Evolutionary conservation across 2,113 vertebrate species (phyloP).

Genomic region (Calidris pugnax): DNA sequence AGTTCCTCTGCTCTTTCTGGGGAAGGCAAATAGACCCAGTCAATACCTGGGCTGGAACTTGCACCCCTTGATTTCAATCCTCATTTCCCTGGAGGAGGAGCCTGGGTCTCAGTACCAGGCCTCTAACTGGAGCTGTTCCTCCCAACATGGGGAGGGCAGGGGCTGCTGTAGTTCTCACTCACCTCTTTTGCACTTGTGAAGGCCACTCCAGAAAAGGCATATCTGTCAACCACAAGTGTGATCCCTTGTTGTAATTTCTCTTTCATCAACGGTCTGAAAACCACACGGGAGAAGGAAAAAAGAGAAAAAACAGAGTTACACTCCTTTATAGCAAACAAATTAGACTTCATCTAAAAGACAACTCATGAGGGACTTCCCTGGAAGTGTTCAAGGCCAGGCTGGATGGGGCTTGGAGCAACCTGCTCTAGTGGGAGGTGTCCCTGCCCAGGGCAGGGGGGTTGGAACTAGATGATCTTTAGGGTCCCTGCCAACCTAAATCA

Average conservation of each 20-base stretch:
- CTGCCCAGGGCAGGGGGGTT: too few species aligned
- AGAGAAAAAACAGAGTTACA: neutral
- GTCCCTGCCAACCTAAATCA: too few species aligned
- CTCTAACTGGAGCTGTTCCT: neutral
- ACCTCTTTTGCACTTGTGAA: slow-evolving; percentile 94
- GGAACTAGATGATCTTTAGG: too few species aligned
- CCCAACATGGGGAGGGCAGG: neutral
- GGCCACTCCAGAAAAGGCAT: slow-evolving; percentile 94
- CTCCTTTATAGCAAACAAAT: neutral
- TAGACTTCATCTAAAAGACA: neutral
- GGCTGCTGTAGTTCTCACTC: slow-evolving; percentile 40
- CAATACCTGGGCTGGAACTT: neutral
- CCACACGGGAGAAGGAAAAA: neutral
- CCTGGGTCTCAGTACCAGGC: rapidly evolving
- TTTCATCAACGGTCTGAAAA: slow-evolving; percentile 74
- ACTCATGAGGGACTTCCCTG: neutral
- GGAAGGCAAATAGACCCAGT: neutral
- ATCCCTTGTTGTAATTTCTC: slow-evolving; percentile 86
- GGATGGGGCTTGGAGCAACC: too few species aligned
- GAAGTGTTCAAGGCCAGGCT: too few species aligned
- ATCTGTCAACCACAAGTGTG: slow-evolving; percentile 90
- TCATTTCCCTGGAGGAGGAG: neutral
- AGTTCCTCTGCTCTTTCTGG: neutral
- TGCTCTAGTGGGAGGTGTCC: too few species aligned
- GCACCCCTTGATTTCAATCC: neutral